Conservation (phyloP, 1,140 invertebrate genomes). For the Eumaeus atala region DNA sequence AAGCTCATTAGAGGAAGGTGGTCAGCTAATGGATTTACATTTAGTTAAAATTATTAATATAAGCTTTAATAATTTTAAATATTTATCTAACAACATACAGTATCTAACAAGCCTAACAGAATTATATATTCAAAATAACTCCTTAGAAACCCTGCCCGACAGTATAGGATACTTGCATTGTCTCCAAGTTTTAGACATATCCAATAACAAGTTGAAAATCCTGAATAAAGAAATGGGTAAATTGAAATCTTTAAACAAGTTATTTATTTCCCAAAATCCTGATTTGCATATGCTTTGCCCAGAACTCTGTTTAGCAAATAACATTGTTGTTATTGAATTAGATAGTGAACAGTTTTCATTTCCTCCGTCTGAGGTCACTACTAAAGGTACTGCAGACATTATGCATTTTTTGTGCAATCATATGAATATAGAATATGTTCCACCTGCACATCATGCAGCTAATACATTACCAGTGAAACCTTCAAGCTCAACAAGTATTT, state of each 20-base stretch:
- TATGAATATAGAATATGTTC: constrained; percentile 56
- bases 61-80: constrained; percentile 80
- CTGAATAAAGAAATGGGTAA: constrained; percentile 79
- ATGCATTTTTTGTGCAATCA: constrained; percentile 79
- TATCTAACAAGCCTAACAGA: constrained; percentile 79
- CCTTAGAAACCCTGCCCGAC: constrained; percentile 79
- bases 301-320: constrained; percentile 76
- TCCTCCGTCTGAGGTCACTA: constrained; percentile 77
- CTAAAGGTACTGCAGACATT: constrained; percentile 77
- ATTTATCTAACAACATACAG: constrained; percentile 77
- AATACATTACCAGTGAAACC: constrained; percentile 30
- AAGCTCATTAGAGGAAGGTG: constrained; percentile 80
- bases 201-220: constrained; percentile 80
- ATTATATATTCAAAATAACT: constrained; percentile 80
- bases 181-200: constrained; percentile 80
- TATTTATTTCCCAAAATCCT: constrained; percentile 77
- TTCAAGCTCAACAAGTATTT: constrained; percentile 42
- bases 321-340: constrained; percentile 75
- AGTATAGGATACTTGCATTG: constrained; percentile 77
- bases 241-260: constrained; percentile 74
- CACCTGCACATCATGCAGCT: constrained; percentile 33
- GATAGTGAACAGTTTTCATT: constrained; percentile 77
- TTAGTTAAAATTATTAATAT: constrained; percentile 82
- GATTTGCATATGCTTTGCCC: constrained; percentile 76
- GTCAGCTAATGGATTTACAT: constrained; percentile 80